Evolutionary conservation across 2,888 invertebrate species (phyloP), one percentile per base, ranked within the genome.

Genomic region (Protula sp.): DNA sequence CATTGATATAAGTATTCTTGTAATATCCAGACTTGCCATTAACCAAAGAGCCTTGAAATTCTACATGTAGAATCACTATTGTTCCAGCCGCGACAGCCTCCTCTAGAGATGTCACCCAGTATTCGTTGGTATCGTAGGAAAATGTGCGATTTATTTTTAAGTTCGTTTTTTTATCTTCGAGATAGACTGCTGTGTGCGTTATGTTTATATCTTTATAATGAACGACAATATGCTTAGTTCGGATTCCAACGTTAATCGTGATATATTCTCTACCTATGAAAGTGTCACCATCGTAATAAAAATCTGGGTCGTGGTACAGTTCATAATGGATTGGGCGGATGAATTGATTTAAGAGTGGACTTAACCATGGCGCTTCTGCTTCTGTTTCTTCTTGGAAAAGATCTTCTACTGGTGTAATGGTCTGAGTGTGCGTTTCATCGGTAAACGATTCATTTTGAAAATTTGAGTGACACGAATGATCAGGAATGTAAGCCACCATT

Each of bases 1-100:
- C 72, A 55, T 78, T 74, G 19, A 71, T 61, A 65, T 90, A 87
- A 3, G 82, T 83, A 61, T 89, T 89, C 67, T 85, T 85, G 76
- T 90, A 91, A 59, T 90, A 84, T 2, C 90, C 90, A 58, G 88
- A 86, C 71, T 89, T 87, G 66, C 86, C 86, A 63, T 85, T 83
- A 29, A 84, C 85, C 74, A 89, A 83, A 64, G 84, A 84, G 0
- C 90, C 90, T 63, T 81, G 79, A 72, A 87, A 91, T 45, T 85
- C 79, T 51, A 90, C 83, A 48, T 79, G 74, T n/a, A 89, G 74
- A 19, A 81, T 54, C 24, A 74, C 71, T 5, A 55, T 62, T 1
- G 60, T 60, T 2, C 70, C 77, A 0, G 67, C 68, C 1, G 47
- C 47, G 2, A 82, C 61, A 3, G 63, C 61, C 1, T 68, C 57